A percentile compares a stretch with the other conserved stretches of the same genome.
Conservation (phyloP, 2,113 vertebrate species). For the Garra rufa region DNA sequence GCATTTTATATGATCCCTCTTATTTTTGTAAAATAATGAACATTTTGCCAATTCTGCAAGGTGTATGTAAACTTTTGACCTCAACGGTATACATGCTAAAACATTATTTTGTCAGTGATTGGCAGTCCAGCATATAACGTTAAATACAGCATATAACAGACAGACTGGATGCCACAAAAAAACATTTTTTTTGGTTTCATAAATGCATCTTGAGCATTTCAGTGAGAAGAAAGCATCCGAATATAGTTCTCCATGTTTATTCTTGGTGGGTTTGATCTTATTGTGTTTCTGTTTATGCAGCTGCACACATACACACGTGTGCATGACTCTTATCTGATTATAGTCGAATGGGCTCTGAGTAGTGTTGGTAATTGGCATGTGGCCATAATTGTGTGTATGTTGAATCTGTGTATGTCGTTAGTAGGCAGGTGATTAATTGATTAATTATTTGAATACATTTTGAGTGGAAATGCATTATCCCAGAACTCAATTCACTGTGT, state of each 20-base stretch:
- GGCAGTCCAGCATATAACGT: neutral
- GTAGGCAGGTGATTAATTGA: conserved; percentile 35
- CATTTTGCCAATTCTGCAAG: no score
- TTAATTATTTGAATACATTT: conserved; percentile 23
- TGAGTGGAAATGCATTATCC: conserved; percentile 37
- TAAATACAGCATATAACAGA: neutral
- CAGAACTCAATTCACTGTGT: conserved; percentile 1
- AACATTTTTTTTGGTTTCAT: neutral
- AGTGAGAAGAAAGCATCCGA: neutral
- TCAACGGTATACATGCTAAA: neutral
- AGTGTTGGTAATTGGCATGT: conserved; percentile 6
- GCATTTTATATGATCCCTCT: no score
- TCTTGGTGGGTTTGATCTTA: neutral
- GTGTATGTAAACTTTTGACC: no score
- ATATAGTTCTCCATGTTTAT: neutral
- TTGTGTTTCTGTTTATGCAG: conserved; percentile 9
- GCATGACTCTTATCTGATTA: neutral
- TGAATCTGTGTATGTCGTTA: conserved; percentile 24
- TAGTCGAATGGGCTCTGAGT: neutral
- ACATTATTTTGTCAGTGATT: neutral
- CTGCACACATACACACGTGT: conserved; percentile 17
- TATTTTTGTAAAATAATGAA: no score
- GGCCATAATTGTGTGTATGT: conserved; percentile 8
- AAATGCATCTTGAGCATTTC: neutral
- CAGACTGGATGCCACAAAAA: neutral